phyloP scores from a whole-genome alignment of 1,140 invertebrate species.

The Panagrolaimus sp. region DNA sequence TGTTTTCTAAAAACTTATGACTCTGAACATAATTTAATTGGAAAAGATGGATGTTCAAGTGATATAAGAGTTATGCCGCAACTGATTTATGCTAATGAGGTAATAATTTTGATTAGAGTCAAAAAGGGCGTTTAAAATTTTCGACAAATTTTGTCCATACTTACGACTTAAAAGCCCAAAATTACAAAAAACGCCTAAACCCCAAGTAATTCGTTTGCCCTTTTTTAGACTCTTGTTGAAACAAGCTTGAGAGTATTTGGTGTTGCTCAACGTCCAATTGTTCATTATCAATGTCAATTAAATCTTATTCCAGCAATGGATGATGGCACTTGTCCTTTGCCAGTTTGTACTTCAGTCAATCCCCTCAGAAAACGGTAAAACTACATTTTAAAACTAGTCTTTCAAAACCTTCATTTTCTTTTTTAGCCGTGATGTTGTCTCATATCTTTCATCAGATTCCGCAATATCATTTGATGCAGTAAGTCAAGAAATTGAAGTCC shows the following conservation, averaged over 20 bases:
- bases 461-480: background rate
- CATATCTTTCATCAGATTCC: background rate
- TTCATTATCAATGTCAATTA: constrained; percentile 5
- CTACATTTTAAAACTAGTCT: too few relatives aligned
- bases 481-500: constrained; percentile 5
- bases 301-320: background rate
- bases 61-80: constrained; percentile 33
- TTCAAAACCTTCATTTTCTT: too few relatives aligned
- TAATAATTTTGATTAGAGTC: constrained; percentile 16
- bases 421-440: background rate
- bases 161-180: too few relatives aligned
- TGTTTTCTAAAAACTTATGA: constrained; percentile 33
- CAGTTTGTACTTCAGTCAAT: background rate
- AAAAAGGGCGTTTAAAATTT: too few relatives aligned
- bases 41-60: constrained; percentile 33
- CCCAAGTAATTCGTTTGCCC: too few relatives aligned
- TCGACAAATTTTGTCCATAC: too few relatives aligned
- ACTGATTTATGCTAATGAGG: constrained; percentile 24
- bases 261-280: background rate
- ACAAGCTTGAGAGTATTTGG: background rate
- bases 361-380: too few relatives aligned
- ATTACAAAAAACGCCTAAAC: too few relatives aligned
- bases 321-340: background rate
- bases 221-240: background rate
- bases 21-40: constrained; percentile 27